These are phyloP conservation scores for Crenuchus spilurus DNA, from an alignment of 2,797 vertebrate genomes.

Conservation along the genomic window DNA sequence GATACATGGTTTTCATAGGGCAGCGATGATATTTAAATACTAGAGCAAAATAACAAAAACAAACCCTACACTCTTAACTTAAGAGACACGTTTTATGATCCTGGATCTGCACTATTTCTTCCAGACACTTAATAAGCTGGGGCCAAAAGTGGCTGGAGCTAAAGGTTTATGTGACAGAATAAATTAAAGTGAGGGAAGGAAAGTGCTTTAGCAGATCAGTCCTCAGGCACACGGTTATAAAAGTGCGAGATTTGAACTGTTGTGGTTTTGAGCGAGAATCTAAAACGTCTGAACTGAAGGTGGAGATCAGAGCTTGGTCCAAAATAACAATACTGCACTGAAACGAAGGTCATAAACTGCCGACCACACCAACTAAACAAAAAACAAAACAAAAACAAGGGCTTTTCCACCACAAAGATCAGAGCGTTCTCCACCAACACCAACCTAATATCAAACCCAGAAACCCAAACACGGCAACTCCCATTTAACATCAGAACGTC, in stretches of 20 bases:
- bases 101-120: neutral
- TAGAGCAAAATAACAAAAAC: neutral
- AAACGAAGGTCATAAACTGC: conserved; percentile 34
- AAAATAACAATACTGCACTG: conserved; percentile 13
- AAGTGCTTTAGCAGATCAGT: conserved; percentile 3
- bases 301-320: conserved; percentile 11
- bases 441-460: neutral
- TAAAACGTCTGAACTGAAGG: conserved; percentile 24
- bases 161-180: neutral
- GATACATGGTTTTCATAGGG: no score
- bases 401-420: neutral
- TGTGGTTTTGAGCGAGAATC: conserved; percentile 26
- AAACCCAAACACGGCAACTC: neutral
- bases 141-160: neutral
- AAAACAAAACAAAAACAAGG: neutral
- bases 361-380: conserved; percentile 29
- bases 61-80: neutral
- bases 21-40: no score
- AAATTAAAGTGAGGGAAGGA: neutral
- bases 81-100: neutral
- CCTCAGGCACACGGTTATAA: conserved; percentile 14
- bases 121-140: neutral
- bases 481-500: neutral
- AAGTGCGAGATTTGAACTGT: conserved; percentile 1
- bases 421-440: conserved; percentile 7